phyloP scores from a whole-genome alignment of 92 coral and sea anemone genomes.

The Virgularia gustaviana region DNA sequence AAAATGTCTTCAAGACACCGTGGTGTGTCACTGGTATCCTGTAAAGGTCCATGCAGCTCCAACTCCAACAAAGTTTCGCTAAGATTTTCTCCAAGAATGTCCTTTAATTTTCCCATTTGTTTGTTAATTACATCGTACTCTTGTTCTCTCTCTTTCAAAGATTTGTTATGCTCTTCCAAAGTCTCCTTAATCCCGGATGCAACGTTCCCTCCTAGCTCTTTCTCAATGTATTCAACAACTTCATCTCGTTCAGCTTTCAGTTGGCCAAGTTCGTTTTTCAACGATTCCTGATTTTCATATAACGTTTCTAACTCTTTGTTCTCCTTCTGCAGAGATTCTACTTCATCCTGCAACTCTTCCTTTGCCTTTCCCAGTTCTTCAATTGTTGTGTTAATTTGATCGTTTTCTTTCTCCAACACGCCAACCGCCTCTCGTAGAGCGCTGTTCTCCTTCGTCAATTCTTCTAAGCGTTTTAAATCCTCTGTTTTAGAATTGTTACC shows the following conservation, averaged over 20 bases:
- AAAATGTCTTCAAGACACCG: not conserved
- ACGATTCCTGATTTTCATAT: not conserved
- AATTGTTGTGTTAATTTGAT: slow-evolving; percentile 5
- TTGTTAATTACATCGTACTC: not conserved
- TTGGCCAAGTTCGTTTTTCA: not conserved
- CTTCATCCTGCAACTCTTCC: slow-evolving; percentile 25
- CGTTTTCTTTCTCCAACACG: slow-evolving; percentile 16
- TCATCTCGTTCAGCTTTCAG: not conserved
- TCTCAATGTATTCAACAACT: not conserved
- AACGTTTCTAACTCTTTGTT: slow-evolving; percentile 10
- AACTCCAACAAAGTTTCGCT: slow-evolving; percentile 1
- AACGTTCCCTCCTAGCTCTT: not conserved
- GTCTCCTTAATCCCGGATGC: slow-evolving; percentile 1
- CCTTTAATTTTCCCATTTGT: not conserved
- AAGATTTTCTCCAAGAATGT: slow-evolving; percentile 9
- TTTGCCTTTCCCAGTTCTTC: slow-evolving; percentile 6
- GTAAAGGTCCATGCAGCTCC: not conserved
- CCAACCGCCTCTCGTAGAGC: not conserved
- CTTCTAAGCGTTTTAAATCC: not conserved
- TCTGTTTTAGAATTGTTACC: not conserved
- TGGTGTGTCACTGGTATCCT: slow-evolving; percentile 1
- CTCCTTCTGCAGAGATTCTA: slow-evolving; percentile 16
- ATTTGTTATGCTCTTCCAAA: not conserved
- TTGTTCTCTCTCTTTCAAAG: not conserved
- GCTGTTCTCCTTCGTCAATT: slow-evolving; percentile 1